Evolutionary conservation across 92 coral and sea anemone species (phyloP).

Genomic region (Phenganax stokvisi): DNA sequence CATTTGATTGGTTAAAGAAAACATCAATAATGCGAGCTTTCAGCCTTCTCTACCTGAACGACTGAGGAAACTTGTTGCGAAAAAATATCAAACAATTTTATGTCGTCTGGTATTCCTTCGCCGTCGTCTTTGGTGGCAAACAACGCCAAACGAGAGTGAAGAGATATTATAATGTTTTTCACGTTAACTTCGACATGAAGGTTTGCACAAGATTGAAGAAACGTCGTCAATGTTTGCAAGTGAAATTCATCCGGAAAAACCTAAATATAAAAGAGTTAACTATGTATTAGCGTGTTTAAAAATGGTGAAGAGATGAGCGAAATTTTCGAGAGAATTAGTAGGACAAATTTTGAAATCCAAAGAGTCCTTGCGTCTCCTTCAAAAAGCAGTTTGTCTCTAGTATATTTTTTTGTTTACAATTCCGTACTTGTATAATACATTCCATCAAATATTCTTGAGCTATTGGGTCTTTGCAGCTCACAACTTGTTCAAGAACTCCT

Average conservation of each 20-base stretch:
- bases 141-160: constrained; percentile 77
- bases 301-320: neutral
- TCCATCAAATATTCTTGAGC: constrained; percentile 99
- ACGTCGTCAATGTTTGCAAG: constrained; percentile 74
- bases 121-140: constrained; percentile 98
- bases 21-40: too few relatives aligned
- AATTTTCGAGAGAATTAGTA: too few relatives aligned
- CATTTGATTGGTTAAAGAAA: neutral
- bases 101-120: constrained; percentile 83
- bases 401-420: neutral
- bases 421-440: constrained; percentile 76
- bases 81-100: constrained; percentile 85
- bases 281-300: neutral
- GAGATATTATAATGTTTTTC: constrained; percentile 92
- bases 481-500: constrained; percentile 78
- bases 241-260: constrained; percentile 99
- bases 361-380: too few relatives aligned
- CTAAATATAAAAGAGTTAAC: constrained; percentile 30
- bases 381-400: neutral
- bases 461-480: constrained; percentile 86
- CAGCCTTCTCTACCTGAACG: constrained; percentile 65
- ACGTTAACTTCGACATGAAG: constrained; percentile 87
- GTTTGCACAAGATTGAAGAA: constrained; percentile 84
- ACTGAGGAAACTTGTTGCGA: constrained; percentile 93
- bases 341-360: too few relatives aligned